Evolutionary conservation across 2,797 vertebrate species (phyloP).

Genomic region (Delichon dasypus): DNA sequence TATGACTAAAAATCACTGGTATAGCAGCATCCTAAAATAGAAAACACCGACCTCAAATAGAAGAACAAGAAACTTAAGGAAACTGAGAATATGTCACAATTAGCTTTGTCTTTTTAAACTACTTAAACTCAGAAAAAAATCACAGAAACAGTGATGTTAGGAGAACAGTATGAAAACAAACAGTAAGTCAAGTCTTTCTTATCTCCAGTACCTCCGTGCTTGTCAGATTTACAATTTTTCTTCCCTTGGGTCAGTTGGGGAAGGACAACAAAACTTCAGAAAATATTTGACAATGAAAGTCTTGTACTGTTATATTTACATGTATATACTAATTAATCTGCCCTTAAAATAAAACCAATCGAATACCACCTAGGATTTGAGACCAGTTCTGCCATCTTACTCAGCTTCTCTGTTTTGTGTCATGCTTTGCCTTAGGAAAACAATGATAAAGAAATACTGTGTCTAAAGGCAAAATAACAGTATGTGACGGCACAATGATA

Average conservation of each 20-base stretch:
- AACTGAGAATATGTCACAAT: neutral
- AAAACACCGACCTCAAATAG: neutral
- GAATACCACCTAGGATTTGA: neutral
- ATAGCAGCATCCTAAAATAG: neutral
- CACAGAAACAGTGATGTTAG: neutral
- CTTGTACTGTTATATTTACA: neutral
- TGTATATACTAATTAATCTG: neutral
- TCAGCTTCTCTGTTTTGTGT: neutral
- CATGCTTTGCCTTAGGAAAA: neutral
- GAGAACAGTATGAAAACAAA: neutral
- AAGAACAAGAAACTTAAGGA: neutral
- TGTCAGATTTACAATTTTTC: neutral
- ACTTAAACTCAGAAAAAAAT: neutral
- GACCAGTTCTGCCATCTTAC: neutral
- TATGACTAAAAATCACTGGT: neutral
- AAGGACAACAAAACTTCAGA: neutral
- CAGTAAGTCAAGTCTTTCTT: neutral
- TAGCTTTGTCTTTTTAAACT: neutral
- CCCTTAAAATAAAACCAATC: neutral
- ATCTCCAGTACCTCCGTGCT: neutral
- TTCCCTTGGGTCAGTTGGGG: neutral
- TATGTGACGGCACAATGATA: neutral
- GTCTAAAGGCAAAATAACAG: neutral
- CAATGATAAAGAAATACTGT: neutral
- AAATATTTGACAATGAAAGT: neutral